Conservation (phyloP, 2,113 vertebrate genomes). For the Crotalus helleri region DNA sequence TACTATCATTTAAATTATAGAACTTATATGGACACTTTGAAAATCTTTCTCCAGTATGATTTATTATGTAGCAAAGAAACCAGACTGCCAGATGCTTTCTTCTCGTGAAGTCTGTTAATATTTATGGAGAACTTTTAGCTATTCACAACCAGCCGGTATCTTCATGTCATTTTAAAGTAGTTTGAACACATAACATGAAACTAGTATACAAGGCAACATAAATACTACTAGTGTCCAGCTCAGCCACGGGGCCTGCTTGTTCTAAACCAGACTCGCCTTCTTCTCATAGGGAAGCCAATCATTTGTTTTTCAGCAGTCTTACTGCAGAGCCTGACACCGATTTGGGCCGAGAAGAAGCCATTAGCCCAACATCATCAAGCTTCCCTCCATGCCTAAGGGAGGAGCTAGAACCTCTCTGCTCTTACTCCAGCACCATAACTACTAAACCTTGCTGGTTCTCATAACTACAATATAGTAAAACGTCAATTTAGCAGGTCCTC, state of each 20-base stretch:
- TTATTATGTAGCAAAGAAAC: neutral
- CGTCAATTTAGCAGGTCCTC: neutral
- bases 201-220: neutral
- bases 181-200: neutral
- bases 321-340: neutral
- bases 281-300: neutral
- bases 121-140: conserved; percentile 39
- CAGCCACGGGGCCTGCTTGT: neutral
- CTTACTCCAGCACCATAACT: neutral
- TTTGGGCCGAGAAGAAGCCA: neutral
- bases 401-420: neutral
- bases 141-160: conserved; percentile 12
- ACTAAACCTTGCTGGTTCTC: neutral
- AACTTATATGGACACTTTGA: neutral
- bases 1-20: neutral
- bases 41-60: neutral
- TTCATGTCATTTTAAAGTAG: neutral
- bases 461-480: neutral
- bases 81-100: conserved; percentile 33
- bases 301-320: neutral
- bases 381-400: neutral
- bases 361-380: neutral
- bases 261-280: neutral
- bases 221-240: neutral
- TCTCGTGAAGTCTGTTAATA: conserved; percentile 38